Evolutionary conservation across 2,797 vertebrate genomes (phyloP).

Genomic region (Furcifer pardalis): DNA sequence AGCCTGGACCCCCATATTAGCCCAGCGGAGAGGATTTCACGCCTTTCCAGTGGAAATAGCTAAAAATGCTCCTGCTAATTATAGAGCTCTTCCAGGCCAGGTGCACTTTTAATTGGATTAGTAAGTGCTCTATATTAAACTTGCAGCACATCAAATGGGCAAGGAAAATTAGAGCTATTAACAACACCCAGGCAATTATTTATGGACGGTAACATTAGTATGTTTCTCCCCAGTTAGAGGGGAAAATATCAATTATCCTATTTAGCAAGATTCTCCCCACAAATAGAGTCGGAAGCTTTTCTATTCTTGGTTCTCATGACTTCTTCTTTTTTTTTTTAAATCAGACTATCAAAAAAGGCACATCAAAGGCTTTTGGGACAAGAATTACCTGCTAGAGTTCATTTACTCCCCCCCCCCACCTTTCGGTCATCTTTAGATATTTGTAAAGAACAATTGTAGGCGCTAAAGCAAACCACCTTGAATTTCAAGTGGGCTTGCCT

Average conservation of each 20-base stretch:
- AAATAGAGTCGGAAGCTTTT: slow-evolving; percentile 4
- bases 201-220: slow-evolving; percentile 54
- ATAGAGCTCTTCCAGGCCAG: slow-evolving; percentile 69
- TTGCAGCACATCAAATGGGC: slow-evolving; percentile 59
- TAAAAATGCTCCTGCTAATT: slow-evolving; percentile 68
- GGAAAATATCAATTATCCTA: slow-evolving; percentile 56
- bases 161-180: slow-evolving; percentile 46
- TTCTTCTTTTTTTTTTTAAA: background rate
- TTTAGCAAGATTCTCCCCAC: slow-evolving; percentile 12
- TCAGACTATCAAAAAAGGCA: background rate
- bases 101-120: slow-evolving; percentile 75
- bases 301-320: slow-evolving; percentile 33
- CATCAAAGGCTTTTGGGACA: background rate
- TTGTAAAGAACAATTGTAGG: background rate
- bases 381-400: slow-evolving; percentile 1
- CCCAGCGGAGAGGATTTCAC: slow-evolving; percentile 67
- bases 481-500: background rate
- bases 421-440: background rate
- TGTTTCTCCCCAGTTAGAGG: slow-evolving; percentile 45
- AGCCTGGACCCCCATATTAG: slow-evolving; percentile 59
- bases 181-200: slow-evolving; percentile 51
- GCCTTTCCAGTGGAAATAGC: slow-evolving; percentile 64
- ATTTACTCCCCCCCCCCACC: rapidly evolving
- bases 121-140: slow-evolving; percentile 57
- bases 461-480: background rate